phyloP scores from a whole-genome alignment of 53 echinoderm and acorn worm genomes.

The Temnopleurus reevesii region DNA sequence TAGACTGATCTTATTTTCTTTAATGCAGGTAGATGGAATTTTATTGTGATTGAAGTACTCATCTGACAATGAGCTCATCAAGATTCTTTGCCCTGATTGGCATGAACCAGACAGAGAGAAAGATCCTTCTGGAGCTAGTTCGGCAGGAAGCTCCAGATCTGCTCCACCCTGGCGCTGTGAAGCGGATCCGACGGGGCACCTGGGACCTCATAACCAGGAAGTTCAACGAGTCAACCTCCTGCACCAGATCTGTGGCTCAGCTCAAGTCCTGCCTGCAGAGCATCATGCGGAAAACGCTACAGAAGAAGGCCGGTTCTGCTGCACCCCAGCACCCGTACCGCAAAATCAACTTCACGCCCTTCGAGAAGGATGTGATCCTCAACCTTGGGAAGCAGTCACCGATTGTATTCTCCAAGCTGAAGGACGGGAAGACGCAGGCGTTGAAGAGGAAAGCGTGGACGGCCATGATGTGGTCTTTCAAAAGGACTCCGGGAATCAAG shows the following conservation, averaged over 20 bases:
- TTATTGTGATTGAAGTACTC: not conserved
- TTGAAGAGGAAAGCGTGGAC: conserved; percentile 41
- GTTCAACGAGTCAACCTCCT: not conserved
- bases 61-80: not conserved
- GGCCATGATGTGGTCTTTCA: conserved; percentile 37
- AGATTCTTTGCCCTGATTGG: not conserved
- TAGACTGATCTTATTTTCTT: not conserved
- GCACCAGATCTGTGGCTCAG: not conserved
- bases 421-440: conserved; percentile 27
- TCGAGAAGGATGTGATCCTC: conserved; percentile 7
- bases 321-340: not conserved
- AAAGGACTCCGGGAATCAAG: conserved; percentile 1
- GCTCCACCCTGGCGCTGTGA: conserved; percentile 36
- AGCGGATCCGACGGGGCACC: not conserved
- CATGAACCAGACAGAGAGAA: not conserved
- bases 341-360: not conserved
- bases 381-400: conserved; percentile 11
- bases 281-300: conserved; percentile 31
- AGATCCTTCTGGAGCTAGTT: conserved; percentile 20
- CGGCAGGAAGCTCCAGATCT: conserved; percentile 40
- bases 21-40: not conserved
- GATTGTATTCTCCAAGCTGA: conserved; percentile 22
- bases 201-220: conserved; percentile 22
- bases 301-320: not conserved
- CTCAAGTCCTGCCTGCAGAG: conserved; percentile 40